Evolutionary conservation across 2,888 invertebrate genomes (phyloP).

Genomic region (Trimorus sp.): DNA sequence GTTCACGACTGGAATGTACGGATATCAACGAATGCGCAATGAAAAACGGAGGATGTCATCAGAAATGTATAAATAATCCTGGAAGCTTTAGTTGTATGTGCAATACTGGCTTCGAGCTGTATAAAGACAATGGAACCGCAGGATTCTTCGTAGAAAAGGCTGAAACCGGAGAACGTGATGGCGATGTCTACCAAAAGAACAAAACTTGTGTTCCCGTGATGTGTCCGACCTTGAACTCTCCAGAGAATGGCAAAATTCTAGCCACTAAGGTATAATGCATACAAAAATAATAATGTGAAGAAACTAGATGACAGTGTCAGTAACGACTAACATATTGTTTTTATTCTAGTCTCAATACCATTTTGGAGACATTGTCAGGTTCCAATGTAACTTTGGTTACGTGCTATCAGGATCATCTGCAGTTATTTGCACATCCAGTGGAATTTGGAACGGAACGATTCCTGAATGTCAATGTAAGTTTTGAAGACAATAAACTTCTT

Average conservation of each 20-base stretch:
- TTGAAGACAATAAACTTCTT: neutral
- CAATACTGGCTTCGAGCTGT: slow-evolving; percentile 95
- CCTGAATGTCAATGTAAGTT: slow-evolving; percentile 96
- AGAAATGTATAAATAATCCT: slow-evolving; percentile 94
- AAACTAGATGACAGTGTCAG: neutral
- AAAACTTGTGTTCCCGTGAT: slow-evolving; percentile 97
- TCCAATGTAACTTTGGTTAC: slow-evolving; percentile 97
- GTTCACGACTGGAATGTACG: slow-evolving; percentile 92
- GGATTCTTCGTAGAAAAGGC: slow-evolving; percentile 90
- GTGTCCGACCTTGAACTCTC: slow-evolving; percentile 90
- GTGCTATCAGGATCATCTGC: slow-evolving; percentile 94
- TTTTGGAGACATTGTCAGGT: slow-evolving; percentile 93
- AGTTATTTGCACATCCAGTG: slow-evolving; percentile 93
- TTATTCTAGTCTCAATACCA: slow-evolving; percentile 86
- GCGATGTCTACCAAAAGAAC: slow-evolving; percentile 93
- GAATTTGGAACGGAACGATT: slow-evolving; percentile 95
- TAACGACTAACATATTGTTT: neutral
- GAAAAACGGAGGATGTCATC: slow-evolving; percentile 95
- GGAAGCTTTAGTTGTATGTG: slow-evolving; percentile 95
- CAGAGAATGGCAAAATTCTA: slow-evolving; percentile 92
- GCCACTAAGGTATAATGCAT: slow-evolving; percentile 85
- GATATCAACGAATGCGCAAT: slow-evolving; percentile 94
- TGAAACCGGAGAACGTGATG: slow-evolving; percentile 94
- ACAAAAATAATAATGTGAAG: neutral
- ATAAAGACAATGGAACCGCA: slow-evolving; percentile 93